Evolutionary conservation across 1,140 invertebrate species (phyloP).

Genomic region (Fragariocoptes setiger): DNA sequence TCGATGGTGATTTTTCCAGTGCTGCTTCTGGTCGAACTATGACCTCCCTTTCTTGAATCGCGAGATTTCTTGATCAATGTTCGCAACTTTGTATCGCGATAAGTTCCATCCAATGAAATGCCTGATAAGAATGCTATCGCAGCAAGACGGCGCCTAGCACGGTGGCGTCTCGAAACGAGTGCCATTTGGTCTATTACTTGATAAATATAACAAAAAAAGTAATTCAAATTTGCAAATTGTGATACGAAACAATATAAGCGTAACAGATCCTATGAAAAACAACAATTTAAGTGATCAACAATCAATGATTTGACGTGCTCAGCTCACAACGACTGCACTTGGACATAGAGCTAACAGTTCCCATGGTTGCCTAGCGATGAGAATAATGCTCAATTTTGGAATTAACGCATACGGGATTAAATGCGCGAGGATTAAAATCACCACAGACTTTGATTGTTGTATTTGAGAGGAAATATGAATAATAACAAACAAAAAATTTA

Average conservation of each 20-base stretch:
- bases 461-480: no score
- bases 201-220: background rate
- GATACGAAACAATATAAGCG: background rate
- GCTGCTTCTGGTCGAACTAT: background rate
- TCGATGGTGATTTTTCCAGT: background rate
- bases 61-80: slow-evolving; percentile 15
- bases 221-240: background rate
- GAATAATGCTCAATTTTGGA: no score
- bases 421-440: no score
- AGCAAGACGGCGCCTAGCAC: slow-evolving; percentile 35
- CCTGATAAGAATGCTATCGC: slow-evolving; percentile 67
- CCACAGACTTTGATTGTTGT: no score
- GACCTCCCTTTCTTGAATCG: slow-evolving; percentile 1
- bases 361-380: no score
- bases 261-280: no score
- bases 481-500: no score
- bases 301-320: no score
- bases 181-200: background rate
- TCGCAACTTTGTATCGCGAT: slow-evolving; percentile 42
- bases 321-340: no score
- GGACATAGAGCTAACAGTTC: no score
- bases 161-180: slow-evolving; percentile 3
- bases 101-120: slow-evolving; percentile 66
- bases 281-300: no score
- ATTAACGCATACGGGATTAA: no score